These are phyloP conservation scores for Rhorus exstirpatorius DNA, from an alignment of 2,888 invertebrate species.

Conservation along the genomic window DNA sequence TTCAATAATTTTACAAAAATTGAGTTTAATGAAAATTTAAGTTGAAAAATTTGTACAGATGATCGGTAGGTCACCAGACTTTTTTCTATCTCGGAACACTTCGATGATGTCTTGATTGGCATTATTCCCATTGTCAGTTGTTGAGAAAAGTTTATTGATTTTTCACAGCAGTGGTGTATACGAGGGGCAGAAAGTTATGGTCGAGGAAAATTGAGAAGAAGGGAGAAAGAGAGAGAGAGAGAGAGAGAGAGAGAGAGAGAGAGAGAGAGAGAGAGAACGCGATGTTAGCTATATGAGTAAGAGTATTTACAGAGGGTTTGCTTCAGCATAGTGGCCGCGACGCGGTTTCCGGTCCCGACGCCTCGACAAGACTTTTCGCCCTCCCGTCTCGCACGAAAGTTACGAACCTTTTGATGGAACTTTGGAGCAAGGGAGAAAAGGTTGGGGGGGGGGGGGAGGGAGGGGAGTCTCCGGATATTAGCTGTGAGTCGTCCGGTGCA, in stretches of 20 bases:
- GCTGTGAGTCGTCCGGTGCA: constrained; percentile 73
- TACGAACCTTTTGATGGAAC: constrained; percentile 62
- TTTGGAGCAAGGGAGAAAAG: not conserved
- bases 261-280: not conserved
- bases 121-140: constrained; percentile 64
- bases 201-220: constrained; percentile 9
- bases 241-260: constrained; percentile 18
- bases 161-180: constrained; percentile 38
- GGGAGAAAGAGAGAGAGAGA: constrained; percentile 9
- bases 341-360: constrained; percentile 62
- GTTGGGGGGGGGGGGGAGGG: not conserved
- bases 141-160: constrained; percentile 65
- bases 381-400: constrained; percentile 48
- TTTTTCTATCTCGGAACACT: constrained; percentile 24
- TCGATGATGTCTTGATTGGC: constrained; percentile 35
- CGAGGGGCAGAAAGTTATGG: constrained; percentile 10
- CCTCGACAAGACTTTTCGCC: constrained; percentile 59
- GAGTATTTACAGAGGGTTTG: constrained; percentile 22
- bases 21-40: not conserved
- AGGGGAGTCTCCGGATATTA: constrained; percentile 74
- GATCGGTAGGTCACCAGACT: too few relatives aligned
- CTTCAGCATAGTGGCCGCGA: constrained; percentile 48
- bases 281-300: constrained; percentile 25
- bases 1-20: too few relatives aligned
- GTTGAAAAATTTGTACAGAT: too few relatives aligned